These are phyloP conservation scores for Hypsopygia costalis DNA, from an alignment of 2,888 invertebrate genomes.

Conservation along the genomic window DNA sequence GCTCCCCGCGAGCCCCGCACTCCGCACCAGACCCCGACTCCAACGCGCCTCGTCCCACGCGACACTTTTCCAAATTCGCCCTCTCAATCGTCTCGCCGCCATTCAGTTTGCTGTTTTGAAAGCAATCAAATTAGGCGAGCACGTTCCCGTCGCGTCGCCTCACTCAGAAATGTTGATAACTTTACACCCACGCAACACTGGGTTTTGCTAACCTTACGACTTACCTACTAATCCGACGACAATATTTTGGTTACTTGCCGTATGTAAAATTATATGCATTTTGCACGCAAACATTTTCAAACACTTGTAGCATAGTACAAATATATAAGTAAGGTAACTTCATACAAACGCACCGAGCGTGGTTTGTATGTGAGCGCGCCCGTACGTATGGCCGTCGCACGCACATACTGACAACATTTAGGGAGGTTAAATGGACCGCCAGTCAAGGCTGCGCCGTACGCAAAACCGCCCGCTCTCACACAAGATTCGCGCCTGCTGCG, in stretches of 20 bases:
- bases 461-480: too few species aligned
- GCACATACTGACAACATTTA: too few species aligned
- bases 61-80: conserved; percentile 58
- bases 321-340: too few species aligned
- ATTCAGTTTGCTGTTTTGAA: conserved; percentile 61
- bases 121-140: conserved; percentile 51
- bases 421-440: too few species aligned
- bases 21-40: conserved; percentile 30
- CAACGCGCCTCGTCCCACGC: conserved; percentile 63
- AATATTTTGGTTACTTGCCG: background rate
- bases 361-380: too few species aligned
- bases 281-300: too few species aligned
- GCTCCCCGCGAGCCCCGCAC: conserved; percentile 23
- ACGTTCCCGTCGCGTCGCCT: conserved; percentile 20
- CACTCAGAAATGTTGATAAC: conserved; percentile 22
- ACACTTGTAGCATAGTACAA: too few species aligned
- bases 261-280: too few species aligned
- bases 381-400: too few species aligned
- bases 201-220: background rate
- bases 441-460: too few species aligned
- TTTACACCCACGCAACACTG: conserved; percentile 11
- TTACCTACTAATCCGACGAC: background rate
- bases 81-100: conserved; percentile 57
- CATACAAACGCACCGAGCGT: too few species aligned
- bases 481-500: too few species aligned